These are phyloP conservation scores for Karalla daura DNA, from an alignment of 2,797 vertebrate species.

Conservation along the genomic window DNA sequence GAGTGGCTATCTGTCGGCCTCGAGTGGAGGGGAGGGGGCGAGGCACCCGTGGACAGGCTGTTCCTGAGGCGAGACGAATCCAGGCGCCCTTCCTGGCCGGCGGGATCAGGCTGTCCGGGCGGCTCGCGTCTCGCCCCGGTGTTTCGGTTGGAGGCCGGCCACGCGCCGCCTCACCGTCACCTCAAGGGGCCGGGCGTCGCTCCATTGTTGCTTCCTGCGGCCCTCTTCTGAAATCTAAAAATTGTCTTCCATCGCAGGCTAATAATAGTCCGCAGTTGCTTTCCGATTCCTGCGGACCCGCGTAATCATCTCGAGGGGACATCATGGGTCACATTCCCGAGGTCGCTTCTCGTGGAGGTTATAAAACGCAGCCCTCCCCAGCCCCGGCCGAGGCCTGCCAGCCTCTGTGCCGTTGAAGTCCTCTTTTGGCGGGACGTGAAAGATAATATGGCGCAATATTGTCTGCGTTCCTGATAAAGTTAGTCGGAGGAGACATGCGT, in stretches of 20 bases:
- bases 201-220: conserved; percentile 32
- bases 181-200: conserved; percentile 18
- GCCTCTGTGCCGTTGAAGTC: conserved; percentile 14
- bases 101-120: conserved; percentile 44
- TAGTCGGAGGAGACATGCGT: conserved; percentile 39
- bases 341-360: conserved; percentile 25
- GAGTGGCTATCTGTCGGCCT: conserved; percentile 37
- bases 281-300: conserved; percentile 33
- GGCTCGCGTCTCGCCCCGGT: conserved; percentile 41
- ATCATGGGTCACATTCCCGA: conserved; percentile 19
- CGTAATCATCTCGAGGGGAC: conserved; percentile 43
- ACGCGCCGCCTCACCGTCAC: conserved; percentile 38
- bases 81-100: conserved; percentile 19
- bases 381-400: conserved; percentile 10
- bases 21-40: conserved; percentile 34
- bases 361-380: conserved; percentile 35
- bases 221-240: conserved; percentile 39
- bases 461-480: conserved; percentile 51
- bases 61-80: conserved; percentile 46
- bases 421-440: conserved; percentile 36
- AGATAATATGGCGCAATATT: conserved; percentile 48
- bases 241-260: conserved; percentile 38
- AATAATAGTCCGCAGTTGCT: conserved; percentile 32
- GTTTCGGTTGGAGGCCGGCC: conserved; percentile 39
- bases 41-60: conserved; percentile 56